Evolutionary conservation across 2,113 vertebrate genomes (phyloP).

Genomic region (Proteles cristata): DNA sequence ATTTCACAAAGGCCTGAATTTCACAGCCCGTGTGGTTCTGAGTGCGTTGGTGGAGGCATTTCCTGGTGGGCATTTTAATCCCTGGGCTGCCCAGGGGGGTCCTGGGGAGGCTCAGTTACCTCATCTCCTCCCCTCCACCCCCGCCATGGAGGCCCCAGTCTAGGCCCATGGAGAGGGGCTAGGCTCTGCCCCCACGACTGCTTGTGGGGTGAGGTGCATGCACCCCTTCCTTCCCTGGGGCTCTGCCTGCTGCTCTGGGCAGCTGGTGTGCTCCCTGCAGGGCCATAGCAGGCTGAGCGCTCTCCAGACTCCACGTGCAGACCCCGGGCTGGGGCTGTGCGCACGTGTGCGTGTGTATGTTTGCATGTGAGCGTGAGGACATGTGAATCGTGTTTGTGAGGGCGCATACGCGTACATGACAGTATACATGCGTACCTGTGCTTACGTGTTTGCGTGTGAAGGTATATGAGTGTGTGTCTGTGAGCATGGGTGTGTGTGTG

Average conservation of each 20-base stretch:
- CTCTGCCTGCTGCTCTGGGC: background rate
- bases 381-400: background rate
- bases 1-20: too few species aligned
- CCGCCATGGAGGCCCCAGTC: background rate
- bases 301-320: too few species aligned
- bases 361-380: background rate
- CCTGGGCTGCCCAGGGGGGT: too few species aligned
- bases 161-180: background rate
- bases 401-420: too few species aligned
- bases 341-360: too few species aligned
- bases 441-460: too few species aligned
- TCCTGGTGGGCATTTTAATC: too few species aligned
- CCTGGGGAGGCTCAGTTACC: accelerated
- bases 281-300: too few species aligned
- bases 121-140: accelerated
- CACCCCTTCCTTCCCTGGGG: background rate
- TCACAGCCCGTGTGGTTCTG: too few species aligned
- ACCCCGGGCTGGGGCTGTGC: background rate
- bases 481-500: too few species aligned
- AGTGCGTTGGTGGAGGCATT: too few species aligned
- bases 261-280: too few species aligned
- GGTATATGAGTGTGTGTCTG: background rate
- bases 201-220: background rate
- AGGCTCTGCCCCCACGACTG: accelerated
- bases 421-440: accelerated